A percentile compares a stretch with the other conserved stretches of the same genome.
phyloP scores from a whole-genome alignment of 2,888 invertebrate species.

The Onchidella celtica region DNA sequence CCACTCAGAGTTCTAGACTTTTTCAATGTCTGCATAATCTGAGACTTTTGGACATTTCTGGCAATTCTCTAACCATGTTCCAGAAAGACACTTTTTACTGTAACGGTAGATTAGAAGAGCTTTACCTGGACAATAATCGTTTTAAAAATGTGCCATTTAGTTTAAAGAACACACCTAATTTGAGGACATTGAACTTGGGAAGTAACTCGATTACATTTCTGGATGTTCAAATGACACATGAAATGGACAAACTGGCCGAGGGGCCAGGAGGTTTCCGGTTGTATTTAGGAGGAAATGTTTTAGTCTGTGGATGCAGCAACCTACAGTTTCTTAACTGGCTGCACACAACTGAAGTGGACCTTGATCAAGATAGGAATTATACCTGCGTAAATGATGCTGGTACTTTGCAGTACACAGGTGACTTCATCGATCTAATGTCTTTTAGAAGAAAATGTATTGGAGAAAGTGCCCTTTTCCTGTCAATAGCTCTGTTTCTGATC shows the following conservation, averaged over 20 bases:
- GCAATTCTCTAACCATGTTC: background rate
- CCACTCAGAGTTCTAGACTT: background rate
- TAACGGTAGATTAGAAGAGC: background rate
- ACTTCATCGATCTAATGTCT: background rate
- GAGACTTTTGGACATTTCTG: constrained; percentile 10
- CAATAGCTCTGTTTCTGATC: constrained; percentile 8
- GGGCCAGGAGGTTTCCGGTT: background rate
- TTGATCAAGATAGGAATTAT: constrained; percentile 9
- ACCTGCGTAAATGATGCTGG: constrained; percentile 21
- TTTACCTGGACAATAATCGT: constrained; percentile 14
- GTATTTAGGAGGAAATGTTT: constrained; percentile 17
- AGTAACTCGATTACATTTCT: constrained; percentile 18
- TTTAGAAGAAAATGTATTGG: constrained; percentile 31
- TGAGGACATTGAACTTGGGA: background rate
- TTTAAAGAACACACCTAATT: constrained; percentile 2
- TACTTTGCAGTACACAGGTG: background rate
- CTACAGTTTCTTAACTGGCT: constrained; percentile 30
- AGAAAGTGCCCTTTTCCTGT: background rate
- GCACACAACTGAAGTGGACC: background rate
- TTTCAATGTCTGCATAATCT: background rate
- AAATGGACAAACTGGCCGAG: constrained; percentile 6
- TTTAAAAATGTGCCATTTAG: constrained; percentile 34
- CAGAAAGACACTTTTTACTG: background rate
- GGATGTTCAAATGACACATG: background rate
- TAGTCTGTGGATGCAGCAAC: constrained; percentile 32